Percentiles rank a stretch among this genome's conserved stretches.
phyloP scores from a whole-genome alignment of 92 coral and sea anemone species.

The Palythoa grandiflora region DNA sequence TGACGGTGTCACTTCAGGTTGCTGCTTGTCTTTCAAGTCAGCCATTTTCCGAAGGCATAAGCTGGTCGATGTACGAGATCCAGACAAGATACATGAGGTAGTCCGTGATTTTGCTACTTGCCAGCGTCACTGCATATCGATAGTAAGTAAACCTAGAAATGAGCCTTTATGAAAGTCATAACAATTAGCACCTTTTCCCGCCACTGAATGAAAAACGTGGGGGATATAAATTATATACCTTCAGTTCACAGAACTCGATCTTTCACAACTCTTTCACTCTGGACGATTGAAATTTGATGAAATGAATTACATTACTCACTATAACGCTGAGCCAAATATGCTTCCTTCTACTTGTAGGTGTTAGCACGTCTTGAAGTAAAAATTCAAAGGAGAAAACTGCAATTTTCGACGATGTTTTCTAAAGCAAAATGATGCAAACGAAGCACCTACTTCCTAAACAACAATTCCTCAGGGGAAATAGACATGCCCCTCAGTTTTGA shows the following conservation, averaged over 20 bases:
- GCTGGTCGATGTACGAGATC: constrained; percentile 43
- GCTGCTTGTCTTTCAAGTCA: constrained; percentile 45
- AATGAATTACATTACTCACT: constrained; percentile 16
- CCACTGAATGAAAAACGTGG: constrained; percentile 25
- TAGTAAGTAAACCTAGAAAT: constrained; percentile 5
- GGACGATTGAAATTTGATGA: not conserved
- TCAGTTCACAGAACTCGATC: constrained; percentile 9
- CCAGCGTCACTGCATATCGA: constrained; percentile 53
- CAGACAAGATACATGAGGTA: constrained; percentile 47
- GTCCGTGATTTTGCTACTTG: constrained; percentile 3
- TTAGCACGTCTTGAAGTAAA: not conserved
- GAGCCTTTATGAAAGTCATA: not conserved
- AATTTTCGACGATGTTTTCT: not conserved
- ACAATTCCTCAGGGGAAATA: constrained; percentile 43
- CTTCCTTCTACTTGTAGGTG: not conserved
- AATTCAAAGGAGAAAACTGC: not conserved
- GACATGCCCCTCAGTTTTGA: constrained; percentile 32
- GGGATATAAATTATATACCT: not conserved
- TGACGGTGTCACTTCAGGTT: constrained; percentile 21
- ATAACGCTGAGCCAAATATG: not conserved
- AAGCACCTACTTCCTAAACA: constrained; percentile 31
- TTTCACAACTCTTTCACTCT: constrained; percentile 13
- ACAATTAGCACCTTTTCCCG: constrained; percentile 35
- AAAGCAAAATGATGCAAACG: constrained; percentile 10
- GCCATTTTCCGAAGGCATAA: constrained; percentile 54